phyloP scores from a whole-genome alignment of 2,113 vertebrate genomes.

The Paratilapia polleni region DNA sequence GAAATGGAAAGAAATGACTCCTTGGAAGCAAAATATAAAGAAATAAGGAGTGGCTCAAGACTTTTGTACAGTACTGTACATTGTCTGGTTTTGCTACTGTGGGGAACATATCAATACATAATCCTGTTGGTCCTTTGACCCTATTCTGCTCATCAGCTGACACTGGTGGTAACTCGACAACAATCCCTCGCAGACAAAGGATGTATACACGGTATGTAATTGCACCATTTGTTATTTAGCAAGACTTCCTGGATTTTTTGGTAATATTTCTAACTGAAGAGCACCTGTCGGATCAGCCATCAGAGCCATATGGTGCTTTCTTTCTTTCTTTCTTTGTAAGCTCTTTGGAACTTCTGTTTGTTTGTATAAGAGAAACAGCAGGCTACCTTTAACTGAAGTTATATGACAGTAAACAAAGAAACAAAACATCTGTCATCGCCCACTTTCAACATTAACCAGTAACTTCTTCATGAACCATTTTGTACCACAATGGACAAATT shows the following conservation, averaged over 20 bases:
- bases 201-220: not conserved
- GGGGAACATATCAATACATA: not conserved
- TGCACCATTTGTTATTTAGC: not conserved
- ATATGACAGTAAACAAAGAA: not conserved
- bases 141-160: not conserved
- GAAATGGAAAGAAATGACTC: not conserved
- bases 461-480: not conserved
- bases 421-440: not conserved
- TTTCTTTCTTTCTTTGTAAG: not conserved
- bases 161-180: not conserved
- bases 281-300: too few species aligned
- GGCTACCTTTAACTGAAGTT: not conserved
- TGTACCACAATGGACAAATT: not conserved
- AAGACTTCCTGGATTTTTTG: not conserved
- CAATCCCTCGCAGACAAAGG: not conserved
- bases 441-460: not conserved
- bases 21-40: not conserved
- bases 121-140: not conserved
- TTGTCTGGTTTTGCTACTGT: not conserved
- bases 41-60: too few species aligned
- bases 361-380: not conserved
- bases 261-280: too few species aligned
- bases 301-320: too few species aligned
- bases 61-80: too few species aligned
- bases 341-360: not conserved